phyloP scores from a whole-genome alignment of 64 coral and sea anemone species.

The Anthopleura sola region DNA sequence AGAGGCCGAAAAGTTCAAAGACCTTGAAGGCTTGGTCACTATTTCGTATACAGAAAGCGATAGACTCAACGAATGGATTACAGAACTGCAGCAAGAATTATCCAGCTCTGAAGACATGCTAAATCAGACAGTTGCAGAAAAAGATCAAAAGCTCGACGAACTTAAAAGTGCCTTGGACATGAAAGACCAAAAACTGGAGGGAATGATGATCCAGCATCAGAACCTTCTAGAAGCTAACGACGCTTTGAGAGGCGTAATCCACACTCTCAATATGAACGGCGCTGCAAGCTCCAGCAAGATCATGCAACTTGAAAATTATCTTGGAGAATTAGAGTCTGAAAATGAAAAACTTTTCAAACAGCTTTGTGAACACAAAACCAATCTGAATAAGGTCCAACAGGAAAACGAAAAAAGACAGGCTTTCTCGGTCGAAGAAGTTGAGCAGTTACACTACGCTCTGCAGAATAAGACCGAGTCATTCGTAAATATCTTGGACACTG shows the following conservation, averaged over 20 bases:
- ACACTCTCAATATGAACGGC: neutral
- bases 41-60: neutral
- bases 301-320: neutral
- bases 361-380: neutral
- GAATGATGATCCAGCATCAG: neutral
- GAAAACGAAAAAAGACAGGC: neutral
- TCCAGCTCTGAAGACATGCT: neutral
- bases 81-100: neutral
- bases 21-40: neutral
- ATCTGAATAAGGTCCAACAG: neutral
- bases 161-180: neutral
- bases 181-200: slow-evolving; percentile 8
- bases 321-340: slow-evolving; percentile 7
- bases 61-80: neutral
- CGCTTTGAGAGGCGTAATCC: neutral
- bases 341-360: neutral
- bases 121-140: neutral
- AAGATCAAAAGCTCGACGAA: neutral
- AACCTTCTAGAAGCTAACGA: neutral
- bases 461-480: neutral
- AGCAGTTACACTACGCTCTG: neutral
- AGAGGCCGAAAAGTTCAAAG: neutral
- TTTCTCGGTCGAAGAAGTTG: neutral
- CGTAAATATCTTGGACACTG: neutral
- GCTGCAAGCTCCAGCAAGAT: neutral